These are phyloP conservation scores for Todus mexicanus DNA, from an alignment of 2,797 vertebrate genomes.

Conservation along the genomic window DNA sequence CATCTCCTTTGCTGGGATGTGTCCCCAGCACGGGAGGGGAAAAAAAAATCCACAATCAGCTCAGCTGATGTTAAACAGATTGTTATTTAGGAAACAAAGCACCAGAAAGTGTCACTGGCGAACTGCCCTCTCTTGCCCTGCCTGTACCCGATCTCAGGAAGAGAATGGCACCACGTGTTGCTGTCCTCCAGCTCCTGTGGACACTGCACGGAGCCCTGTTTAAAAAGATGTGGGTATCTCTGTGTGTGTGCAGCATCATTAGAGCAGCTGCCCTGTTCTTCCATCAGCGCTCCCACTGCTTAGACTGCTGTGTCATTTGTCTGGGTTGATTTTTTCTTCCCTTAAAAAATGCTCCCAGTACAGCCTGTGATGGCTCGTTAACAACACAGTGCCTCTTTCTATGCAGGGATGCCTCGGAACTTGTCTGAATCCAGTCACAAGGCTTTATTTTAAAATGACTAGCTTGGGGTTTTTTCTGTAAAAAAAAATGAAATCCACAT, in stretches of 20 bases:
- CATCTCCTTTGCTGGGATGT: background rate
- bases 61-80: background rate
- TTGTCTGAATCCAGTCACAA: background rate
- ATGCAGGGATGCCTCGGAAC: background rate
- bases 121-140: background rate
- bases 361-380: background rate
- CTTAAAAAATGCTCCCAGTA: background rate
- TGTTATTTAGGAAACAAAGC: background rate
- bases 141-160: background rate
- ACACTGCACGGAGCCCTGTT: background rate
- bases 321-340: background rate
- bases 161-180: background rate
- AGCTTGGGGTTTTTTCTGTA: background rate
- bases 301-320: background rate
- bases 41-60: background rate
- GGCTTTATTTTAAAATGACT: background rate
- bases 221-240: background rate
- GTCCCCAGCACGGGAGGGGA: background rate
- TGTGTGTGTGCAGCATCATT: background rate
- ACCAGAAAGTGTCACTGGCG: background rate
- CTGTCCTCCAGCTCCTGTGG: background rate
- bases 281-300: background rate
- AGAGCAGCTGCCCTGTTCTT: background rate
- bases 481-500: background rate
- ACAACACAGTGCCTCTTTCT: background rate